These are phyloP conservation scores for Paralvinella palmiformis DNA, from an alignment of 1,140 invertebrate species.

Conservation along the genomic window DNA sequence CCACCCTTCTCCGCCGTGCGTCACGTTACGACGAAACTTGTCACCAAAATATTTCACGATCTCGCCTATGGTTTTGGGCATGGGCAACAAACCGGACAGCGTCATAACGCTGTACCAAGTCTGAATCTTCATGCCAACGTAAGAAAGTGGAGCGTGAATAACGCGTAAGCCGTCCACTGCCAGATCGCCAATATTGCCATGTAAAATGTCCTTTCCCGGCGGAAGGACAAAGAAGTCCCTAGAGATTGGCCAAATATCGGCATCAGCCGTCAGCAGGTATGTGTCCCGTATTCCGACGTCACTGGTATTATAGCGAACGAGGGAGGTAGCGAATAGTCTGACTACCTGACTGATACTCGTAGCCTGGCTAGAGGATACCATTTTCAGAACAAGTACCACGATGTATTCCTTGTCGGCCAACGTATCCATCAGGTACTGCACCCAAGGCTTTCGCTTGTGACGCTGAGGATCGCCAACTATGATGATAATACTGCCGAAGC, in stretches of 20 bases:
- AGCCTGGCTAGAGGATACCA: background rate
- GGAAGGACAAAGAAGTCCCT: conserved; percentile 8
- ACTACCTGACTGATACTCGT: conserved; percentile 7
- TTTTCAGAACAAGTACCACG: conserved; percentile 3
- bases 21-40: conserved; percentile 12
- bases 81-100: background rate
- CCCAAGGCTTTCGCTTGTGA: background rate
- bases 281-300: background rate
- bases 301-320: background rate
- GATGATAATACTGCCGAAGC: conserved; percentile 4
- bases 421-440: background rate
- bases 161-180: background rate
- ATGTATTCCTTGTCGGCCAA: no score
- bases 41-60: conserved; percentile 11
- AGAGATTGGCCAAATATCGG: conserved; percentile 19
- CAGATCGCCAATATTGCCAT: conserved; percentile 13
- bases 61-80: conserved; percentile 8
- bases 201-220: no score
- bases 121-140: conserved; percentile 19
- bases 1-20: conserved; percentile 19
- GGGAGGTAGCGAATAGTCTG: conserved; percentile 13
- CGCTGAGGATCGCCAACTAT: background rate
- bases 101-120: conserved; percentile 17
- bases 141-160: conserved; percentile 20
- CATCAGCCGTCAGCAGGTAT: conserved; percentile 14